A percentile compares a stretch with the other conserved stretches of the same genome.
These are phyloP conservation scores for Blastobasis adustella DNA, from an alignment of 2,888 invertebrate species.

Conservation along the genomic window DNA sequence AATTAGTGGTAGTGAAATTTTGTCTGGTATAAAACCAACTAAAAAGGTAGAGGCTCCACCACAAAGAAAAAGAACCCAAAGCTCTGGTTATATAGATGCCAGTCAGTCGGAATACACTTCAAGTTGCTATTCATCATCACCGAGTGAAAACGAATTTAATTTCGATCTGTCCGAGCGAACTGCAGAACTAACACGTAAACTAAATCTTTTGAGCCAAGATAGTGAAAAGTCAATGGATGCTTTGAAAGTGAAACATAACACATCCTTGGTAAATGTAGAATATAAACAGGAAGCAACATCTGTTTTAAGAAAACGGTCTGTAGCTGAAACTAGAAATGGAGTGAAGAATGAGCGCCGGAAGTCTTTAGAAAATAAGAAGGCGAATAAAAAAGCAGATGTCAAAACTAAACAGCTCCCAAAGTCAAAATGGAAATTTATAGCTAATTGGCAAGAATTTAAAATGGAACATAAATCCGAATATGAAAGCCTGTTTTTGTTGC, in stretches of 20 bases:
- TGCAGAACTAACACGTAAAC: constrained; percentile 60
- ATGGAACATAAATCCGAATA: constrained; percentile 73
- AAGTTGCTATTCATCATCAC: constrained; percentile 67
- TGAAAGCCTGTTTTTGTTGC: constrained; percentile 63
- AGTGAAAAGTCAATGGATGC: constrained; percentile 25
- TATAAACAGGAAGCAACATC: constrained; percentile 27
- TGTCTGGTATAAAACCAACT: constrained; percentile 63
- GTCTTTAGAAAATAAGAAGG: constrained; percentile 28
- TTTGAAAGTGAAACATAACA: too few species aligned
- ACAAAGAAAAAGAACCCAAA: constrained; percentile 49
- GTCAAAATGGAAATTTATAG: constrained; percentile 58
- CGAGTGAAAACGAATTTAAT: constrained; percentile 69
- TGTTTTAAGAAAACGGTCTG: constrained; percentile 45
- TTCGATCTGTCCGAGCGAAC: constrained; percentile 64
- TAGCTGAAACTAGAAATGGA: constrained; percentile 27
- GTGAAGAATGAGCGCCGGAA: constrained; percentile 27
- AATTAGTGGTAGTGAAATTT: constrained; percentile 65
- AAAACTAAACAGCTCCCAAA: constrained; percentile 34
- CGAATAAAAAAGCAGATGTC: constrained; percentile 27
- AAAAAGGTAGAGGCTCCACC: constrained; percentile 45
- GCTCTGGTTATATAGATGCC: constrained; percentile 66
- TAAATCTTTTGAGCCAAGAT: constrained; percentile 58
- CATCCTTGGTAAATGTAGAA: neutral
- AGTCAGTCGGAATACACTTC: constrained; percentile 71
- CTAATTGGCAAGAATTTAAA: constrained; percentile 76